phyloP scores from a whole-genome alignment of 1,140 invertebrate genomes.

The Sipha flava region DNA sequence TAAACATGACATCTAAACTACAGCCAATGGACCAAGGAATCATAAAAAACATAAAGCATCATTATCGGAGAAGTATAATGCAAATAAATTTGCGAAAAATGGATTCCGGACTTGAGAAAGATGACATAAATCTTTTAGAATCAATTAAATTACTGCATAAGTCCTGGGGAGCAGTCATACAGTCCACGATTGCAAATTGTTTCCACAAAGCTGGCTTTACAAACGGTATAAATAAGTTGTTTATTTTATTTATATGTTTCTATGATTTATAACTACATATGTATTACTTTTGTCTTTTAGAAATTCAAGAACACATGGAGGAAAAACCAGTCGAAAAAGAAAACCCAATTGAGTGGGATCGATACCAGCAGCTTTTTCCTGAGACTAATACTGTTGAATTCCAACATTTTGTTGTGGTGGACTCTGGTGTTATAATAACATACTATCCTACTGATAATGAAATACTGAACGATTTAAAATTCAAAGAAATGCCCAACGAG shows the following conservation, averaged over 20 bases:
- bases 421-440: neutral
- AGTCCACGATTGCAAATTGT: neutral
- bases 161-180: neutral
- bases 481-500: neutral
- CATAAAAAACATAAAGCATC: constrained; percentile 43
- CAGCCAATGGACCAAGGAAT: constrained; percentile 48
- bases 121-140: no score
- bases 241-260: no score
- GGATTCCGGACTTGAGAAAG: neutral
- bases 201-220: neutral
- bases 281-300: no score
- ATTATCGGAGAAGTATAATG: constrained; percentile 18
- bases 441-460: neutral
- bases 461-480: neutral
- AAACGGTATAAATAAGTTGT: no score
- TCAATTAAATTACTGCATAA: neutral
- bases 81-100: neutral
- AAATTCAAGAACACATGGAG: no score
- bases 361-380: neutral
- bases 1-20: constrained; percentile 46
- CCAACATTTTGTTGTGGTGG: neutral
- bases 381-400: neutral
- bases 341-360: neutral
- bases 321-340: neutral
- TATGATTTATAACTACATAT: no score